These are phyloP conservation scores for Panthera tigris DNA, from an alignment of 2,113 vertebrate genomes.

Conservation along the genomic window DNA sequence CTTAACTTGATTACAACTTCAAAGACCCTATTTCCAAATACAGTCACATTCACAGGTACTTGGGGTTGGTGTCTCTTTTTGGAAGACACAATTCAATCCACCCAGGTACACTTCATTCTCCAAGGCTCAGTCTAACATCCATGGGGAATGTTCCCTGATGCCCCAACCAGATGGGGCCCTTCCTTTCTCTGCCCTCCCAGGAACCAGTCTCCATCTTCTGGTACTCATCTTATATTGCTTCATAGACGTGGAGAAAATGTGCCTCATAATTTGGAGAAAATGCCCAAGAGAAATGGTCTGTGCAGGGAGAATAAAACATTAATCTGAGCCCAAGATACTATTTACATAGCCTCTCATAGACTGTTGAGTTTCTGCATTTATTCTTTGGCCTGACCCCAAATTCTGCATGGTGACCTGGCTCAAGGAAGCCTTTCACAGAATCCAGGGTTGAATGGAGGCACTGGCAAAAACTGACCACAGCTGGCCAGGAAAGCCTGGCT, in stretches of 20 bases:
- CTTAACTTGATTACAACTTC: neutral
- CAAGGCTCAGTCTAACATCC: neutral
- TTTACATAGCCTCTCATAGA: neutral
- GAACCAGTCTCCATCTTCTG: neutral
- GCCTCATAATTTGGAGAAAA: neutral
- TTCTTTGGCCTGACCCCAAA: neutral
- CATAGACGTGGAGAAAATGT: neutral
- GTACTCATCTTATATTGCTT: neutral
- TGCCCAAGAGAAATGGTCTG: neutral
- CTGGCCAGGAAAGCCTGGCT: neutral
- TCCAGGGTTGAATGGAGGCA: neutral
- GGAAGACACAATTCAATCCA: neutral
- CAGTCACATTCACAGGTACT: neutral
- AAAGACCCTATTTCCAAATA: neutral
- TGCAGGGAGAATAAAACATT: neutral
- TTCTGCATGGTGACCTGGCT: neutral
- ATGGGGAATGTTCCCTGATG: neutral
- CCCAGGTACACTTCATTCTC: neutral
- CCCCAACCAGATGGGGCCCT: neutral
- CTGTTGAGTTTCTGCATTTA: neutral
- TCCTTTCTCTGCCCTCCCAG: neutral
- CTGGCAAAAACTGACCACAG: neutral
- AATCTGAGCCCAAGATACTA: neutral
- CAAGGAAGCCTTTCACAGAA: neutral
- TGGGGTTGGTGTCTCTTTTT: neutral